Evolutionary conservation across 2,888 invertebrate genomes (phyloP), one percentile per base, ranked within the genome.

Genomic region (Caenorhabditis wallacei): DNA sequence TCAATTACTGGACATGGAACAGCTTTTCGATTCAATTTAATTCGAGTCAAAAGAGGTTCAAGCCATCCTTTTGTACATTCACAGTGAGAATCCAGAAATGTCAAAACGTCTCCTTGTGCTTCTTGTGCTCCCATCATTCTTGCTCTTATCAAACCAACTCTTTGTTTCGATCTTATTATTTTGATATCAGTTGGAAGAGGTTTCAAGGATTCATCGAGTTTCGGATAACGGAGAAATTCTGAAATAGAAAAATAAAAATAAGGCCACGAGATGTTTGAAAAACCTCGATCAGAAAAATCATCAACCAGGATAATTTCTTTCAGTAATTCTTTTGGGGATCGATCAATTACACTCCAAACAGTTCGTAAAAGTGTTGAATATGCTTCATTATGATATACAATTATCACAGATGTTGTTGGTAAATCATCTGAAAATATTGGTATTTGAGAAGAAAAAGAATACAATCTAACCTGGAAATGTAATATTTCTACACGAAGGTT

Each of bases 331-430:
- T 48, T 26, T 11, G 87, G 87, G 7, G 87, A 87, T 68, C 98
- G 94, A 93, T 96, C 96, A 89, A 99, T 97, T 37, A 96, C 97
- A 92, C 97, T 97, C 95, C 97, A 96, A 46, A 98, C 96, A 0
- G 98, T 98, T 71, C 99, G 94, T 89, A 98, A 93, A 13, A 99
- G 94, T 0, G 98, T 98, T 2, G 98, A 97, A 97, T 97, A 98
- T 0, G 98, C 98, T 93, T 99, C 99, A 92, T 99, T 99, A 92
- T 99, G 98, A 92, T 98, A 98, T 0, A 98, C 97, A 86, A 99
- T 97, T 68, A 99, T 95, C 18, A 99, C 94, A 85, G 96, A 96
- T 0, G 97, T 96, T 85, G 94, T 95, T 0, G 97, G 97, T 71
- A 98, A 66, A 61, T 79, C 40, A 3, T 37, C 82, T 70, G 66